A percentile compares a stretch with the other conserved stretches of the same genome.
phyloP scores from a whole-genome alignment of 1,140 invertebrate genomes.

The Pectinophora gossypiella region DNA sequence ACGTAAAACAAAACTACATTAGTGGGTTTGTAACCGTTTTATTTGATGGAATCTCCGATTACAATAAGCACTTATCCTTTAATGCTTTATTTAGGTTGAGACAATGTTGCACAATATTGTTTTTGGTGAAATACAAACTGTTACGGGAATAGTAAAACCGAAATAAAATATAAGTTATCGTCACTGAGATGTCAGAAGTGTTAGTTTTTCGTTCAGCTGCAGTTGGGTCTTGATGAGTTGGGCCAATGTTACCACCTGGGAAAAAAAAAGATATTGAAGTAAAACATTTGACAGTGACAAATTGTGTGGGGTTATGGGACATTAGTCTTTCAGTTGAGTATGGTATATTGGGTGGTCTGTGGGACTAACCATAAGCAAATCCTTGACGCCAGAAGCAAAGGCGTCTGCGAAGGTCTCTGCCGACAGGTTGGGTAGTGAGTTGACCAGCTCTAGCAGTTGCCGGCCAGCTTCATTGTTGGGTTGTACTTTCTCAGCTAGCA shows the following conservation, averaged over 20 bases:
- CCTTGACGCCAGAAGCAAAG: conserved; percentile 97
- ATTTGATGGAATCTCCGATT: not conserved
- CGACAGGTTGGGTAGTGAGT: conserved; percentile 92
- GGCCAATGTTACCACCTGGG: conserved; percentile 96
- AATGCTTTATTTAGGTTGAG: no score
- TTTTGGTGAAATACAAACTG: no score
- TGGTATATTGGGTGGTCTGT: no score
- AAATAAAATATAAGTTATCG: no score
- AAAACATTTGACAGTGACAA: no score
- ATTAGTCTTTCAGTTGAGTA: no score
- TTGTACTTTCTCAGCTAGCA: conserved; percentile 82
- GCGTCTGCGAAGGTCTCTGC: conserved; percentile 94
- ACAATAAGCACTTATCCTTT: no score
- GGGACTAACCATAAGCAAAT: conserved; percentile 80
- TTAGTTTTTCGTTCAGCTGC: conserved; percentile 96
- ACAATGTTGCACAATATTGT: no score
- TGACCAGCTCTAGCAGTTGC: conserved; percentile 90
- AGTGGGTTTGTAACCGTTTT: not conserved
- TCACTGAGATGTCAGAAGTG: conserved; percentile 82
- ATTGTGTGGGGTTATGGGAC: no score
- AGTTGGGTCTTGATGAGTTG: conserved; percentile 97
- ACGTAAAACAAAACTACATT: not conserved
- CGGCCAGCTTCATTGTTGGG: conserved; percentile 90
- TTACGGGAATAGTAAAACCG: no score
- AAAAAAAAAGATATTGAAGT: conserved; percentile 3